Evolutionary conservation across 2,888 invertebrate genomes (phyloP), one percentile per base, ranked within the genome.

Genomic region (Drosophila quinaria): DNA sequence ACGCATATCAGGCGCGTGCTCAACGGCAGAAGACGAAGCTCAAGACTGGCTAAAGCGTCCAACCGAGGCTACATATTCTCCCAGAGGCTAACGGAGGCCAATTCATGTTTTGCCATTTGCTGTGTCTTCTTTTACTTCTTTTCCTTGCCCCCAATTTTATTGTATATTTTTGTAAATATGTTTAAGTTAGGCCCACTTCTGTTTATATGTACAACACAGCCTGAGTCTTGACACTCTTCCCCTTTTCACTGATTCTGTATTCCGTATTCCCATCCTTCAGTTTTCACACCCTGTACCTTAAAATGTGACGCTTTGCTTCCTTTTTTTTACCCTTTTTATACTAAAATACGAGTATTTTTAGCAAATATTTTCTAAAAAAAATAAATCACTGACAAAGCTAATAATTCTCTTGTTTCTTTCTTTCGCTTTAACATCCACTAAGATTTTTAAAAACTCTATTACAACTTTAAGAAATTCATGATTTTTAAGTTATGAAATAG

Each of bases 1-100:
- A 85, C 19, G 89, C 86, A 1, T 81, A 76, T 41, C 17, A 49
- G 65, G 64, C 68, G 15, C 74, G 81, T 2, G 39, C 31, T 2
- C 47, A 62, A 25, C 61, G 46, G 1, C 73, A 56, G 17, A 15
- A 3, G 15, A 31, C 42, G 19, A 73, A 76, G 44, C 64, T 69
- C 1, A 76, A 76, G 31, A 74, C 70, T 17, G 58, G 74, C 50
- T 76, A 76, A 62, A 5, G 22, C 9, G 8, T 2, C 15, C 22
- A 13, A 10, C 11, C 8, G 9, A 37, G 8, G 17, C 11, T 31
- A 5, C 15, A 8, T 13, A 13, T 8, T 22, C 13, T 13, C n/a
- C 11, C 22, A 11, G 41, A 42, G 13, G 13, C 54, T 19, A 9
- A 11, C 17, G 10, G 49, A 55, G 37, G 54, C 59, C 44, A 19